Conservation (phyloP, 2,888 invertebrate species). For the Eupithecia pulchellata region DNA sequence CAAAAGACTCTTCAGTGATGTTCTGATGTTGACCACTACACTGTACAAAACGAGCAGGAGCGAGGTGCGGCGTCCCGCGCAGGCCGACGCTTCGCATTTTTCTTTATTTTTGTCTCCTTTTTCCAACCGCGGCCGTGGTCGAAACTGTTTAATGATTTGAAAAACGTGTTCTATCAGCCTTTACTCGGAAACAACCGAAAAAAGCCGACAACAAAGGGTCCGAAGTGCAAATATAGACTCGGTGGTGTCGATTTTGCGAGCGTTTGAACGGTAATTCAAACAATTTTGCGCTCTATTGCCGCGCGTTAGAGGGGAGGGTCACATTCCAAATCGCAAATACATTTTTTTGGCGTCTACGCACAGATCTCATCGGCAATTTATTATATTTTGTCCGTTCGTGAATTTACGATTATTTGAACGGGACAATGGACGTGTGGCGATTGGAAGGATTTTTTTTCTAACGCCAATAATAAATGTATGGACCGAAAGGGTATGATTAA, state of each 20-base stretch:
- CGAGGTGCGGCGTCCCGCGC: conserved; percentile 50
- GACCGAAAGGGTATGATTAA: conserved; percentile 54
- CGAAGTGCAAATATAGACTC: conserved; percentile 82
- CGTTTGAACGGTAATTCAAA: conserved; percentile 35
- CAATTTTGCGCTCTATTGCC: conserved; percentile 56
- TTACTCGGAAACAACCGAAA: conserved; percentile 84
- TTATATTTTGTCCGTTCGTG: conserved; percentile 83
- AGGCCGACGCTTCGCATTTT: conserved; percentile 61
- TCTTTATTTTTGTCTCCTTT: conserved; percentile 68
- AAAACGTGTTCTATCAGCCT: conserved; percentile 86
- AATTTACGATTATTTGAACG: conserved; percentile 84
- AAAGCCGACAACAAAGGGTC: conserved; percentile 83
- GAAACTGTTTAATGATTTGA: conserved; percentile 86
- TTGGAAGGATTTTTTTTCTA: conserved; percentile 78
- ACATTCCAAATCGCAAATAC: conserved; percentile 42
- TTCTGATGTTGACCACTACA: conserved; percentile 47
- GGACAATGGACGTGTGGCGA: conserved; percentile 75
- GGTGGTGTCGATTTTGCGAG: conserved; percentile 54
- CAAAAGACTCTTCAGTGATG: background rate
- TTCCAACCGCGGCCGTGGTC: conserved; percentile 76
- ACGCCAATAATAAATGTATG: conserved; percentile 75
- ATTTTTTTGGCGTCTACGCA: conserved; percentile 67
- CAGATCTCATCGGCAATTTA: conserved; percentile 85
- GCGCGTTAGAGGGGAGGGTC: conserved; percentile 38
- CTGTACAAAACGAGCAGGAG: conserved; percentile 67